A percentile compares a stretch with the other conserved stretches of the same genome.
These are phyloP conservation scores for Gambusia affinis DNA, from an alignment of 2,113 vertebrate genomes.

Conservation along the genomic window DNA sequence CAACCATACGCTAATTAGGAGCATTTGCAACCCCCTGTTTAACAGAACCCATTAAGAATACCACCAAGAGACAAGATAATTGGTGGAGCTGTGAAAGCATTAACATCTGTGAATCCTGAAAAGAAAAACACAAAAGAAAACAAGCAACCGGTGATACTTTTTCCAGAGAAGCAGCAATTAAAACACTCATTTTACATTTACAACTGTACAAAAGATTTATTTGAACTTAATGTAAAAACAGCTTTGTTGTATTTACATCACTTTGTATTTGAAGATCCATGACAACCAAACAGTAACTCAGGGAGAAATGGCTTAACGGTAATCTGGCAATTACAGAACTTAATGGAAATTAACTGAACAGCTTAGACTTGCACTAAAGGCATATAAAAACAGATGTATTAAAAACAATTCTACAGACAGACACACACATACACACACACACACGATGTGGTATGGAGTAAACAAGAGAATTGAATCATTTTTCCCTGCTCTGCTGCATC, in stretches of 20 bases:
- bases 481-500: conserved; percentile 25
- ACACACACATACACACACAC: neutral
- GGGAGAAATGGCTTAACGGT: conserved; percentile 39
- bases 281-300: conserved; percentile 62
- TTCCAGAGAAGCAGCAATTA: too few relatives aligned
- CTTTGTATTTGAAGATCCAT: conserved; percentile 67
- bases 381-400: conserved; percentile 37
- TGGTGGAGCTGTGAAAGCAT: neutral
- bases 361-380: conserved; percentile 47
- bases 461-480: conserved; percentile 28
- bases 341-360: conserved; percentile 42
- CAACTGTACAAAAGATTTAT: conserved; percentile 80
- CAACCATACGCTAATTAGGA: neutral
- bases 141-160: neutral
- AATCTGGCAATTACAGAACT: conserved; percentile 25
- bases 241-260: conserved; percentile 67
- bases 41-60: neutral
- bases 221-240: conserved; percentile 76
- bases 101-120: neutral
- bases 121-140: neutral
- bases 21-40: neutral
- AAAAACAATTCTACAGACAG: conserved; percentile 12
- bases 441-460: conserved; percentile 15
- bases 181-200: neutral
- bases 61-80: neutral